Evolutionary conservation across 2,888 invertebrate genomes (phyloP), one percentile per base, ranked within the genome.

Genomic region (Acronicta alni): DNA sequence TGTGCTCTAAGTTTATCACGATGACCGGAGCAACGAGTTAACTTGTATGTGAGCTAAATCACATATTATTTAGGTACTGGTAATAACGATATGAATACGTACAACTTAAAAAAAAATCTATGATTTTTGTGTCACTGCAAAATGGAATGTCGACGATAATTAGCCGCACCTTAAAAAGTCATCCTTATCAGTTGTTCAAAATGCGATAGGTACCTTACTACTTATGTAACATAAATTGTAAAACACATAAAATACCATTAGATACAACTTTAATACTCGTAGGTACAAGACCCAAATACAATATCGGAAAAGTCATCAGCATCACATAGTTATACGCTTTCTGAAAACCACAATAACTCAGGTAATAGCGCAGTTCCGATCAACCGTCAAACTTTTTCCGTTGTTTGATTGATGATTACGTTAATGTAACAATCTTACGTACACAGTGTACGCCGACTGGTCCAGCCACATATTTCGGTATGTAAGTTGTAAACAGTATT

Each of bases 311-410:
- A 41, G 15, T 51, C 42, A 42, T 15, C 10, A 56, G n/a, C 35
- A 37, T 2, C 17, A 10, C 39, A 42, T 23, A 39, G 32, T n/a
- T 46, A 56, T 46, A 61, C 39, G 42, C 37, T 66, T 46, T 54
- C 41, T 55, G 58, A 56, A 59, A 66, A 54, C 20, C 41, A 45
- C 52, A 53, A 62, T 39, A 32, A 32, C 56, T 60, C 46, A 38
- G 48, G 56, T 67, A 76, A 71, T 54, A 66, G 59, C 48, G 35
- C 47, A 55, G 51, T 74, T 77, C 78, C 79, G 78, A 79, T 79
- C 62, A 58, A 55, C 65, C 79, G 74, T 77, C 80, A 78, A 78
- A 77, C 60, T 74, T 65, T 81, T 76, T 77, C 60, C 72, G 74
- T 68, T 62, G 56, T 57, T 77, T 76, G 82, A 82, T 81, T 77